A percentile compares a stretch with the other conserved stretches of the same genome.
phyloP scores from a whole-genome alignment of 2,113 vertebrate species.

The Emydura subglobosa region DNA sequence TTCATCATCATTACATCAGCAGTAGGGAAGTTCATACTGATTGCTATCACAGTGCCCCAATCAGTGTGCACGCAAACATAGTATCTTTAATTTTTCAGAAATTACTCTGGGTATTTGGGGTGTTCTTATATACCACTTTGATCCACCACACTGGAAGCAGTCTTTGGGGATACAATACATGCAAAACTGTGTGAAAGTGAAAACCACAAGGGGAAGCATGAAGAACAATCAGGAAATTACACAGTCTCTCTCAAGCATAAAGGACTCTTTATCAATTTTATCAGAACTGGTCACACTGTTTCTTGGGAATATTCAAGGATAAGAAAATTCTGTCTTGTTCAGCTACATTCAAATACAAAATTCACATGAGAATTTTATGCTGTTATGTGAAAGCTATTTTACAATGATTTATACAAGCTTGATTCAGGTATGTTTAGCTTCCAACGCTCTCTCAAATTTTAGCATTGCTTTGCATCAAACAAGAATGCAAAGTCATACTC shows the following conservation, averaged over 20 bases:
- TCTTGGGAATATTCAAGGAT: conserved; percentile 61
- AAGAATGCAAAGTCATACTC: conserved; percentile 14
- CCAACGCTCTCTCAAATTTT: conserved; percentile 31
- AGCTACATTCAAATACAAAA: conserved; percentile 38
- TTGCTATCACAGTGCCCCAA: conserved; percentile 83
- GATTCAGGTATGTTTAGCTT: conserved; percentile 23
- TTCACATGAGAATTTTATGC: conserved; percentile 7
- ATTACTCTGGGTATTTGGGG: conserved; percentile 67
- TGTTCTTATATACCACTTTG: conserved; percentile 58
- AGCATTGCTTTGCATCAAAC: conserved; percentile 32
- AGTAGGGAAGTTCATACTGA: conserved; percentile 89
- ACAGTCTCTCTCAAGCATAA: conserved; percentile 52
- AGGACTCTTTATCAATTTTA: conserved; percentile 64
- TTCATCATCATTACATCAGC: conserved; percentile 97
- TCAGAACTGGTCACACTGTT: conserved; percentile 30
- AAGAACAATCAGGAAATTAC: conserved; percentile 67
- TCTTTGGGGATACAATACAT: conserved; percentile 66
- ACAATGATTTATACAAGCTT: conserved; percentile 45
- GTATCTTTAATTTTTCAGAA: conserved; percentile 76
- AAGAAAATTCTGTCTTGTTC: conserved; percentile 39
- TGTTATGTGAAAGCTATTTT: background rate
- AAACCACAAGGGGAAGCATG: conserved; percentile 53
- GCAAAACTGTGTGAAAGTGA: conserved; percentile 40
- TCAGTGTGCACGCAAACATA: conserved; percentile 80
- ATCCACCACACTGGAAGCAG: conserved; percentile 61